These are phyloP conservation scores for Boloria selene DNA, from an alignment of 2,888 invertebrate species.

Conservation along the genomic window DNA sequence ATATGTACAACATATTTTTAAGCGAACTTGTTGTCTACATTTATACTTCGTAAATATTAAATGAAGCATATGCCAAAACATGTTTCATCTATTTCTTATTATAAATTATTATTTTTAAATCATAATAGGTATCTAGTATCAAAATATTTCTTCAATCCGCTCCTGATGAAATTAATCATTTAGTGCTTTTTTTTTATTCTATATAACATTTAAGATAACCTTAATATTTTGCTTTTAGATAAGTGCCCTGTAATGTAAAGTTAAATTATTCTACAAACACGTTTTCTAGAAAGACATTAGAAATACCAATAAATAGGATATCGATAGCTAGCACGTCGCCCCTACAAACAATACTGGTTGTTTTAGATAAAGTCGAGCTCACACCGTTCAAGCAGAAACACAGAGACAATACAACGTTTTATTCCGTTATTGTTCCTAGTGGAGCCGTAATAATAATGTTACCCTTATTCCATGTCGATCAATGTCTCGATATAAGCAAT, in stretches of 20 bases:
- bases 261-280: not conserved
- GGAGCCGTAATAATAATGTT: constrained; percentile 12
- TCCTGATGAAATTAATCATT: no score
- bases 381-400: not conserved
- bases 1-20: not conserved
- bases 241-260: no score
- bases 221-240: no score
- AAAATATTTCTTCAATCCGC: no score
- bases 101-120: no score
- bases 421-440: not conserved
- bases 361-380: not conserved
- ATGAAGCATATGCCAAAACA: no score
- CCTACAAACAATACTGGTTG: not conserved
- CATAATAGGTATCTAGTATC: no score
- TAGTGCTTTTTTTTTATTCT: no score
- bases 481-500: constrained; percentile 3
- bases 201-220: no score
- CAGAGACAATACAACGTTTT: not conserved
- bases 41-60: not conserved
- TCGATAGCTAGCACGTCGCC: not conserved
- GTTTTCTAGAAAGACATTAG: not conserved
- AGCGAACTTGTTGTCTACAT: constrained; percentile 3
- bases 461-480: constrained; percentile 10
- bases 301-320: not conserved
- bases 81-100: no score